Percentiles rank a stretch among this genome's conserved stretches.
Evolutionary conservation across 1,140 invertebrate genomes (phyloP).

Genomic region (Zaprionus kolodkinae): DNA sequence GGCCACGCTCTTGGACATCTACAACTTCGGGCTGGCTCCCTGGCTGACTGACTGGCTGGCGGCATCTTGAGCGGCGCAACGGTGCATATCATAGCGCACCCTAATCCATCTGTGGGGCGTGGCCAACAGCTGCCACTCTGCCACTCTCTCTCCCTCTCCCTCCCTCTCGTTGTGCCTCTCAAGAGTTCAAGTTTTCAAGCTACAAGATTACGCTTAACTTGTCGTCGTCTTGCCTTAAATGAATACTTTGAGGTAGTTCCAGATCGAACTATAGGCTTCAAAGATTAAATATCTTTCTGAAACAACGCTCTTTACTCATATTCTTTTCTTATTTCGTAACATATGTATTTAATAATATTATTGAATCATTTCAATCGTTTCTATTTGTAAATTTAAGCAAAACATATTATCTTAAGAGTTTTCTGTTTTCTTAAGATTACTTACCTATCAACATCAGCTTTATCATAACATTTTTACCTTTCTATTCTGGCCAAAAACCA

Average conservation of each 20-base stretch:
- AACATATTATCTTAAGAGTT: too few relatives aligned
- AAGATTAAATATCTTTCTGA: not conserved
- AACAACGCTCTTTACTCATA: too few relatives aligned
- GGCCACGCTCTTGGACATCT: constrained; percentile 7
- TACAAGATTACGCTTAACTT: not conserved
- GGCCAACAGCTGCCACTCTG: constrained; percentile 33
- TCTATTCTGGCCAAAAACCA: too few relatives aligned
- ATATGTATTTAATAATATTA: too few relatives aligned
- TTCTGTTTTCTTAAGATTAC: too few relatives aligned
- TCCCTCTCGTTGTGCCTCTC: not conserved
- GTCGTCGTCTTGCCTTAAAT: not conserved
- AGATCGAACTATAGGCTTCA: not conserved
- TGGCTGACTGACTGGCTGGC: not conserved
- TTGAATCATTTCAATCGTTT: too few relatives aligned
- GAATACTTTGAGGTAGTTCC: not conserved
- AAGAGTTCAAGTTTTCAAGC: not conserved
- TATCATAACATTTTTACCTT: too few relatives aligned
- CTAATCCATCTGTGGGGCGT: constrained; percentile 25
- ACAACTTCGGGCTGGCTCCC: too few relatives aligned
- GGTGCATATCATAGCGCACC: constrained; percentile 42
- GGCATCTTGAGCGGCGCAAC: constrained; percentile 31
- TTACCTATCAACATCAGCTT: too few relatives aligned
- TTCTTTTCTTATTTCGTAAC: too few relatives aligned
- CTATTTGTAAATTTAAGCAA: too few relatives aligned
- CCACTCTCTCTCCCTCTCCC: too few relatives aligned